Evolutionary conservation across 2,888 invertebrate genomes (phyloP).

Genomic region (Netelia fuscicornis): DNA sequence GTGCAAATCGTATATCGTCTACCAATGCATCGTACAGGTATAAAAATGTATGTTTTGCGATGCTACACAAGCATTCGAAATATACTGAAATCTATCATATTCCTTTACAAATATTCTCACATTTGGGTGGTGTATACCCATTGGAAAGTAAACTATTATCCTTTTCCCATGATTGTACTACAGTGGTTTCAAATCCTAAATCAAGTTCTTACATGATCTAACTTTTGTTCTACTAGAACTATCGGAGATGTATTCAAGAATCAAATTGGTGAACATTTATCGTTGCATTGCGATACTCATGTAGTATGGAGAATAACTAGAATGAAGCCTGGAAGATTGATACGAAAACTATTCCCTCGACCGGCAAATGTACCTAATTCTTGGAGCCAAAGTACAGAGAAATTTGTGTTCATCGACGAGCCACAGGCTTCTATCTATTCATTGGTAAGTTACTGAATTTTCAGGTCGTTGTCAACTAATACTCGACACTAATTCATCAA

Average conservation of each 20-base stretch:
- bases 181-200: slow-evolving; percentile 22
- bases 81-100: too few species aligned
- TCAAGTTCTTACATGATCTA: neutral
- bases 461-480: slow-evolving; percentile 1
- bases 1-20: slow-evolving; percentile 87
- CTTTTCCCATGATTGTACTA: too few species aligned
- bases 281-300: slow-evolving; percentile 78
- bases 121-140: too few species aligned
- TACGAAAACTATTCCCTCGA: slow-evolving; percentile 90
- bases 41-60: slow-evolving; percentile 26
- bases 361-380: slow-evolving; percentile 89
- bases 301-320: slow-evolving; percentile 91
- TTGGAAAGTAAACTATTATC: too few species aligned
- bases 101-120: too few species aligned
- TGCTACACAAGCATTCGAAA: too few species aligned
- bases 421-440: slow-evolving; percentile 88
- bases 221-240: slow-evolving; percentile 68
- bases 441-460: slow-evolving; percentile 84
- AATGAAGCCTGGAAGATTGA: slow-evolving; percentile 90
- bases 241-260: slow-evolving; percentile 77
- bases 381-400: slow-evolving; percentile 92
- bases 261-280: slow-evolving; percentile 74
- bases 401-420: slow-evolving; percentile 91
- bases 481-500: slow-evolving; percentile 13
- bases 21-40: slow-evolving; percentile 77